Percentiles rank a stretch among this genome's conserved stretches.
These are phyloP conservation scores for Epinotia demarniana DNA, from an alignment of 2,888 invertebrate genomes.

Conservation along the genomic window DNA sequence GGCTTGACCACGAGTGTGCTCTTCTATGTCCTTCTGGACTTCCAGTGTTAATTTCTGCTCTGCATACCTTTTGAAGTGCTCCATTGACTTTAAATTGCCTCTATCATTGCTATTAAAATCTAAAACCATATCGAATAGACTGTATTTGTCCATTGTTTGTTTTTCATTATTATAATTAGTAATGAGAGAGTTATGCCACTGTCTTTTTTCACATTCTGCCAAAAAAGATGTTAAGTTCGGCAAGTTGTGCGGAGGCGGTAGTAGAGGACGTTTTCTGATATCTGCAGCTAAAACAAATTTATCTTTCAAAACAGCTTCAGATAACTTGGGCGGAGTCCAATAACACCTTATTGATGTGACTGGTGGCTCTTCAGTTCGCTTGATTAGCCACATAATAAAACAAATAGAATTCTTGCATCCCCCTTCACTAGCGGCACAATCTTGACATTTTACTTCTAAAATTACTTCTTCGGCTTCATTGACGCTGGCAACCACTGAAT, in stretches of 20 bases:
- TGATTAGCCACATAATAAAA: too few species aligned
- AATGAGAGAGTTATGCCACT: not conserved
- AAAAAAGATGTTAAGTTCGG: not conserved
- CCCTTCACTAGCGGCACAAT: not conserved
- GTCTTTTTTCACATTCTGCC: not conserved
- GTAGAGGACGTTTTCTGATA: not conserved
- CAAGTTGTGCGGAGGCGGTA: not conserved
- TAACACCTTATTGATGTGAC: too few species aligned
- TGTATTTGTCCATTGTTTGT: not conserved
- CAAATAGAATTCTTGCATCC: not conserved
- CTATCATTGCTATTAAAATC: not conserved
- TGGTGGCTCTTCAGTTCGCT: not conserved
- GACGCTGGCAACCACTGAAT: too few species aligned
- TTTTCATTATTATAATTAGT: not conserved
- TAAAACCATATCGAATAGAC: slow-evolving; percentile 1
- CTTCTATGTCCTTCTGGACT: not conserved
- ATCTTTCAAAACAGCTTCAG: too few species aligned
- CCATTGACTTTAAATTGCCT: not conserved
- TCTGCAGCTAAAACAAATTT: slow-evolving; percentile 1
- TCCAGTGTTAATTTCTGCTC: not conserved
- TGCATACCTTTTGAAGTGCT: not conserved
- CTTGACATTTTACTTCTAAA: not conserved
- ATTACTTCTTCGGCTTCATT: too few species aligned
- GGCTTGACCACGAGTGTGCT: slow-evolving; percentile 3
- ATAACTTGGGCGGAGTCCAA: too few species aligned